Evolutionary conservation across 2,888 invertebrate species (phyloP), one percentile per base, ranked within the genome.

Genomic region (Nipponacmea schrenckii): DNA sequence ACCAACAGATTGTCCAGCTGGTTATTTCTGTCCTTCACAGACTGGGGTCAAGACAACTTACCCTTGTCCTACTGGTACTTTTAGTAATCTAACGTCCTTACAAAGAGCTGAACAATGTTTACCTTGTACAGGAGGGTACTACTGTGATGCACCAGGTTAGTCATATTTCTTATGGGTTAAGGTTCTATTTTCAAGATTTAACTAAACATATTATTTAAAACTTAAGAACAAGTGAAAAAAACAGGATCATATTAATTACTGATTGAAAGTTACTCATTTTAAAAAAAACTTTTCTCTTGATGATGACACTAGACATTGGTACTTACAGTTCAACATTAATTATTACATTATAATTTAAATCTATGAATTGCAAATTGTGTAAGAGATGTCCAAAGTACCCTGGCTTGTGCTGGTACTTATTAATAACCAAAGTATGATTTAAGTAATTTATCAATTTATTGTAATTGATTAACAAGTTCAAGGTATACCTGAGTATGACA

Each of bases 31-130:
- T 73, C 85, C 80, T 8, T 66, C 65, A 14, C 82, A 82, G 75
- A 86, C 87, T 12, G 80, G 78, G 15, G 77, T 80, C 27, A 79
- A 78, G 64, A 75, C 77, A 56, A 74, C 74, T 20, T 77, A 80
- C 74, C 85, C 85, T 1, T 88, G 88, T 74, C 83, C 86, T 12
- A 44, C 77, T 14, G 87, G 87, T 3, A 83, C 85, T 7, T 88
- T 80, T 70, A 84, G 82, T 76, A 85, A 85, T 70, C 68, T 46
- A 56, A 84, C 83, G 12, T 77, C 77, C 50, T 76, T 87, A 24
- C 79, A 84, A 73, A 75, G 64, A 24, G 74, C 71, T 39, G 71
- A 64, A 5, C 80, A 86, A 44, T 88, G 88, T 76, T 75, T 71
- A 63, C 70, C 76, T 0, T 88, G 88, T 76, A 75, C 81, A 27